Conservation (phyloP, 2,113 vertebrate species). For the Charina bottae region DNA sequence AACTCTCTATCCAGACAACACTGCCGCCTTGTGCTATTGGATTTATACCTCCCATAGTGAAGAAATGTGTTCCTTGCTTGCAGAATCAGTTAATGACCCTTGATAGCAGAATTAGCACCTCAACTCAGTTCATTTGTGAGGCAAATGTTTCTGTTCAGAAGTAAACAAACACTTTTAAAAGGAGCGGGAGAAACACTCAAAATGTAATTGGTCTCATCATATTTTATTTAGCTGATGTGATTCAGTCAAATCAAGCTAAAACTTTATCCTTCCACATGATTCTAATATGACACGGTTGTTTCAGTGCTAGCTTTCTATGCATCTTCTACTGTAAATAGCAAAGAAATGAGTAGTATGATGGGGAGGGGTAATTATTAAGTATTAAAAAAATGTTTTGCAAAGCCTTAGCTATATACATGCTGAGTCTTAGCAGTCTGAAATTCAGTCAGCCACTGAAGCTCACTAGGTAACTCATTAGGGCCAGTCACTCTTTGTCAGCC, state of each 20-base stretch:
- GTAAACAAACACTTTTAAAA: not conserved
- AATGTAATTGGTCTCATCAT: not conserved
- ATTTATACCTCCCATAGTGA: not conserved
- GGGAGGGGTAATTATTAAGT: slow-evolving; percentile 37
- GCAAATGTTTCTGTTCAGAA: not conserved
- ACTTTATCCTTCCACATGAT: not conserved
- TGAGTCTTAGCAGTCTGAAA: not conserved
- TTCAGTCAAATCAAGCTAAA: not conserved
- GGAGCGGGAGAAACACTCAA: not conserved
- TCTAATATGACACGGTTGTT: slow-evolving; percentile 23
- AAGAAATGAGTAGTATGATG: slow-evolving; percentile 29
- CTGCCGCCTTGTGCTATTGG: not conserved
- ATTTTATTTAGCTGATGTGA: slow-evolving; percentile 23
- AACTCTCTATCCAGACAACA: not conserved
- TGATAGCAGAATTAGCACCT: not conserved
- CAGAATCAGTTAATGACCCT: not conserved
- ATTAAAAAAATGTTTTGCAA: slow-evolving; percentile 17
- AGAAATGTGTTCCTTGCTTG: not conserved
- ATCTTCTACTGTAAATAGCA: slow-evolving; percentile 44
- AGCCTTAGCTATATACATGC: slow-evolving; percentile 34
- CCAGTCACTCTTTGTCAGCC: not conserved
- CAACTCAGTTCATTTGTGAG: not conserved
- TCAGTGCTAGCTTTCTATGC: slow-evolving; percentile 21
- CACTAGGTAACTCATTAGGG: not conserved
- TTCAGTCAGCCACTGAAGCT: not conserved